These are phyloP conservation scores for Sisor rabdophorus DNA, from an alignment of 2,113 vertebrate genomes.

Conservation along the genomic window DNA sequence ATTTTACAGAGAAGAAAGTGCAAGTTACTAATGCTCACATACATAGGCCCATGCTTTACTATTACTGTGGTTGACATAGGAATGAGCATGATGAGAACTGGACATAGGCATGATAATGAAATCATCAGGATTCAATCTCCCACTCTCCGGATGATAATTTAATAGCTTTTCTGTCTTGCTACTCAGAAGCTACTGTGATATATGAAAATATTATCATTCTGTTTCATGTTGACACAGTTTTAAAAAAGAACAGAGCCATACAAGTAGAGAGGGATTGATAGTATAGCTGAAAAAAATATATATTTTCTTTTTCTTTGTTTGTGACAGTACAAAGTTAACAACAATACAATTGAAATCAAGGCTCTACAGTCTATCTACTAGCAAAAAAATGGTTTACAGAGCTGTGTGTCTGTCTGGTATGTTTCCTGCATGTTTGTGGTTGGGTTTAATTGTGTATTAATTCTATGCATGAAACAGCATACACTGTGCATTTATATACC, in stretches of 20 bases:
- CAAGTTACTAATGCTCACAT: not conserved
- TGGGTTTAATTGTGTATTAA: not conserved
- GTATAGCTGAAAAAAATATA: constrained; percentile 69
- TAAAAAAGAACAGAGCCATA: constrained; percentile 25
- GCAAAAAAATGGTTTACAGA: constrained; percentile 58
- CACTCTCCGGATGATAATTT: not conserved
- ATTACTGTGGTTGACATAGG: not conserved
- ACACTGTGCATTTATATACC: constrained; percentile 65
- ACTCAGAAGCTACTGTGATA: not conserved
- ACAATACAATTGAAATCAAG: constrained; percentile 67
- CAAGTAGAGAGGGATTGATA: constrained; percentile 45
- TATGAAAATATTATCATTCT: not conserved
- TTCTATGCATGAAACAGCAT: constrained; percentile 38
- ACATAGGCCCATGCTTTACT: not conserved
- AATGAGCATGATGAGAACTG: too few species aligned
- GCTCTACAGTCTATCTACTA: constrained; percentile 63
- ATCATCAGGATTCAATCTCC: not conserved
- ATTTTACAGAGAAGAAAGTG: not conserved
- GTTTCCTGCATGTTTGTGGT: constrained; percentile 3
- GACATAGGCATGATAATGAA: not conserved
- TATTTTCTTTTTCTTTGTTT: constrained; percentile 70
- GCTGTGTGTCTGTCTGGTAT: not conserved
- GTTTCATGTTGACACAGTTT: not conserved
- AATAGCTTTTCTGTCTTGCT: not conserved
- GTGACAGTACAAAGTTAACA: constrained; percentile 75